A percentile compares a stretch with the other conserved stretches of the same genome.
Conservation (phyloP, 2,113 vertebrate species). For the Mustela nigripes region DNA sequence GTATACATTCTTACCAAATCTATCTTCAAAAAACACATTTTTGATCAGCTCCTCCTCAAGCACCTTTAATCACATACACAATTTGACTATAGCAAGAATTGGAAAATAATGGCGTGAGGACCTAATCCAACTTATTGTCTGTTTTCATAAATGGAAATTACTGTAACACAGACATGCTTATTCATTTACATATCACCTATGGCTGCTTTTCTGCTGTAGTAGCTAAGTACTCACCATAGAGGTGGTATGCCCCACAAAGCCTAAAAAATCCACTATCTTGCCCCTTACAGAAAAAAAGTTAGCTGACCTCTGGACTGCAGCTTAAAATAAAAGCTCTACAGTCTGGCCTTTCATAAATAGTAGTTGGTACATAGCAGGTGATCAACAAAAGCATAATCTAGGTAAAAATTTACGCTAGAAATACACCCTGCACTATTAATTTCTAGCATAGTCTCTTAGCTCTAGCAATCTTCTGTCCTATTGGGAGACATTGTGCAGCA, state of each 20-base stretch:
- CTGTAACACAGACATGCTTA: neutral
- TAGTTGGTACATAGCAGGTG: neutral
- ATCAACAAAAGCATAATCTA: conserved; percentile 20
- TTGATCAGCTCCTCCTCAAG: neutral
- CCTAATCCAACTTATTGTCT: neutral
- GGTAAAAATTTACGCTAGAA: neutral
- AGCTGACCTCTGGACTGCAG: neutral
- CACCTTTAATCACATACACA: neutral
- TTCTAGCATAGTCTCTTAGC: neutral
- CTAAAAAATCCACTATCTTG: neutral
- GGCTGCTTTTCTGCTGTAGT: neutral
- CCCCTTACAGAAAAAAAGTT: neutral
- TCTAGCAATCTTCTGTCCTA: neutral
- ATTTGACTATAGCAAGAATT: neutral
- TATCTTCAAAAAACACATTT: neutral
- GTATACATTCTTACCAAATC: neutral
- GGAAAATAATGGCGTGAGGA: neutral
- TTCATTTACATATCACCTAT: neutral
- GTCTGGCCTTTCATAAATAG: neutral
- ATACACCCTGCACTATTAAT: neutral
- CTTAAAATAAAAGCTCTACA: neutral
- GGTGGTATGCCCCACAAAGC: neutral
- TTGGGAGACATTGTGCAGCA: neutral
- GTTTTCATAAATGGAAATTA: neutral
- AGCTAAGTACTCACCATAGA: neutral